Evolutionary conservation across 2,888 invertebrate species (phyloP).

Genomic region (Pseudococcus viburni): DNA sequence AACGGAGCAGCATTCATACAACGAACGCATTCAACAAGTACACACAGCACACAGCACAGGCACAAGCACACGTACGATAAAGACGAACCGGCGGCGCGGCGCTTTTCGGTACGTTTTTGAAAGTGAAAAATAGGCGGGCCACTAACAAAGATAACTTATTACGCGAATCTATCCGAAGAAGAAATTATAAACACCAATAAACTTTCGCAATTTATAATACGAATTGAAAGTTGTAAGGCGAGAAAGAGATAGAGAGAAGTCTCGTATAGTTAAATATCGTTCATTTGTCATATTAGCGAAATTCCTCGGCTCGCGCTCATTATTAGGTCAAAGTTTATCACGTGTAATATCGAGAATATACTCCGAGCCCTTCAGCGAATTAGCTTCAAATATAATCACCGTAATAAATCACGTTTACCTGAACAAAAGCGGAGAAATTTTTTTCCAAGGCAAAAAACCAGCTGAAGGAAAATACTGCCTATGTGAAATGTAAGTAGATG

Average conservation of each 20-base stretch:
- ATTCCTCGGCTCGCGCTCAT: slow-evolving; percentile 38
- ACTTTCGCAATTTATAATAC: slow-evolving; percentile 56
- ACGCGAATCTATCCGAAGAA: slow-evolving; percentile 42
- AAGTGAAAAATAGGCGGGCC: slow-evolving; percentile 32
- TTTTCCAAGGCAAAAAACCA: not conserved
- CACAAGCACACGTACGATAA: not conserved
- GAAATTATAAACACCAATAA: slow-evolving; percentile 56
- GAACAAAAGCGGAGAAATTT: not conserved
- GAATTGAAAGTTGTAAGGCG: slow-evolving; percentile 35
- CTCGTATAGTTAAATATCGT: slow-evolving; percentile 42
- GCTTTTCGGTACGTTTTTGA: not conserved
- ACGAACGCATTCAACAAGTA: slow-evolving; percentile 34
- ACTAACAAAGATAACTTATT: slow-evolving; percentile 24
- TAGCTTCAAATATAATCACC: slow-evolving; percentile 45
- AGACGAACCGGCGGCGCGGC: not conserved
- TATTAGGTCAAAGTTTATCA: slow-evolving; percentile 50
- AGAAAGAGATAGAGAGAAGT: not conserved
- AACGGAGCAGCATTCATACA: slow-evolving; percentile 15
- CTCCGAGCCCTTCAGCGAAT: slow-evolving; percentile 39
- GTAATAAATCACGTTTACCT: slow-evolving; percentile 36
- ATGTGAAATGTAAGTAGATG: no score
- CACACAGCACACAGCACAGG: no score
- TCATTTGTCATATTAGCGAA: slow-evolving; percentile 55
- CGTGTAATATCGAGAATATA: slow-evolving; percentile 36
- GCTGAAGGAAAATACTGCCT: no score